Conservation (phyloP, 2,797 vertebrate species). For the Pithecia hirsuta region DNA sequence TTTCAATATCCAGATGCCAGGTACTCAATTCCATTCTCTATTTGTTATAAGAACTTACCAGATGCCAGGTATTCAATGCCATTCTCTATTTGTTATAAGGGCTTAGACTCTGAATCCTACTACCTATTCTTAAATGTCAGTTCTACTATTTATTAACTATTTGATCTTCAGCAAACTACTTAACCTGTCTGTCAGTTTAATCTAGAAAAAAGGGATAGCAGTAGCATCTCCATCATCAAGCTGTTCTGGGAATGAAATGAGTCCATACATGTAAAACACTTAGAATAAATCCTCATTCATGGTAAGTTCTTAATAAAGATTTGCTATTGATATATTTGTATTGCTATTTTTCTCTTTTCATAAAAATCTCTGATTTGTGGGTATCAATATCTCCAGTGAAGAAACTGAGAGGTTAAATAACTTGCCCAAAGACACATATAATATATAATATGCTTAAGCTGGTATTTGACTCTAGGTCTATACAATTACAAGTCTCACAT, state of each 20-base stretch:
- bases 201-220: neutral
- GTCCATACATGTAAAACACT: neutral
- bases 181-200: neutral
- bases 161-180: neutral
- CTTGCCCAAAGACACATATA: neutral
- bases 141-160: neutral
- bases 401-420: neutral
- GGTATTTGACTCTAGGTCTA: neutral
- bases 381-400: neutral
- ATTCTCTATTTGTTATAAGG: neutral
- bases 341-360: neutral
- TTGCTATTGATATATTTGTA: neutral
- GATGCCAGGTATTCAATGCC: neutral
- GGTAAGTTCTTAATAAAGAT: neutral
- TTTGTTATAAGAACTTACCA: slow-evolving; percentile 23
- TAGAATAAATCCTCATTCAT: neutral
- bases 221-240: neutral
- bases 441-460: neutral
- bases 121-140: neutral
- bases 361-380: neutral
- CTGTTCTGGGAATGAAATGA: neutral
- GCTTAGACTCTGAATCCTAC: neutral
- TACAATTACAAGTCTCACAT: neutral
- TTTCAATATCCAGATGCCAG: neutral
- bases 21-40: neutral